These are phyloP conservation scores for Synergus itoensis DNA, from an alignment of 2,888 invertebrate species.

Conservation along the genomic window DNA sequence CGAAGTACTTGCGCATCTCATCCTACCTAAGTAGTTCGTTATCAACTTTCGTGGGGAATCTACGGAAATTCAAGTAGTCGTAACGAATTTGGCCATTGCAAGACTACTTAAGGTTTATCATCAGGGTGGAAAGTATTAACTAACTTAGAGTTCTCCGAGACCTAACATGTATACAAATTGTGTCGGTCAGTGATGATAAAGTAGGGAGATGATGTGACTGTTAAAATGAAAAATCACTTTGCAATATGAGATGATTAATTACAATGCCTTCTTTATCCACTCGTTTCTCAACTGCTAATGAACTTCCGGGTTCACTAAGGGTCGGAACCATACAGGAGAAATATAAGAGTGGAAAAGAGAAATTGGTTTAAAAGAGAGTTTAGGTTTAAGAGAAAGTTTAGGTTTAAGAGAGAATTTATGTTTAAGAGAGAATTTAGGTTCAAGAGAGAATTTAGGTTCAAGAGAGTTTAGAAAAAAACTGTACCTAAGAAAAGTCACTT, in stretches of 20 bases:
- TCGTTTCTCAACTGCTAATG: neutral
- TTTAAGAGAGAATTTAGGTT: neutral
- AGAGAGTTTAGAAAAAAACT: neutral
- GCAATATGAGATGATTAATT: constrained; percentile 22
- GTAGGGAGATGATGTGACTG: neutral
- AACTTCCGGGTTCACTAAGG: neutral
- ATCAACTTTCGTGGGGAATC: constrained; percentile 34
- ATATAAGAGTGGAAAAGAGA: neutral
- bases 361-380: neutral
- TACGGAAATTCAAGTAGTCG: constrained; percentile 22
- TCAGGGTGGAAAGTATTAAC: constrained; percentile 25
- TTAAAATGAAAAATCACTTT: constrained; percentile 18
- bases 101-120: constrained; percentile 17
- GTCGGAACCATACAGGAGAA: neutral
- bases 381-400: too few species aligned
- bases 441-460: too few species aligned
- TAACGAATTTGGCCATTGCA: constrained; percentile 27
- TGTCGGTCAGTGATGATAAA: neutral
- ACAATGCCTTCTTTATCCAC: neutral
- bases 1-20: constrained; percentile 28
- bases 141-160: constrained; percentile 18
- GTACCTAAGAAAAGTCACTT: neutral
- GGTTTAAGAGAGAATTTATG: neutral
- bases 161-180: neutral
- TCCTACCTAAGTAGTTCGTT: constrained; percentile 36